Base-by-base conservation (phyloP, 1,140 invertebrate species). In the Cotesia chilonis region DNA sequence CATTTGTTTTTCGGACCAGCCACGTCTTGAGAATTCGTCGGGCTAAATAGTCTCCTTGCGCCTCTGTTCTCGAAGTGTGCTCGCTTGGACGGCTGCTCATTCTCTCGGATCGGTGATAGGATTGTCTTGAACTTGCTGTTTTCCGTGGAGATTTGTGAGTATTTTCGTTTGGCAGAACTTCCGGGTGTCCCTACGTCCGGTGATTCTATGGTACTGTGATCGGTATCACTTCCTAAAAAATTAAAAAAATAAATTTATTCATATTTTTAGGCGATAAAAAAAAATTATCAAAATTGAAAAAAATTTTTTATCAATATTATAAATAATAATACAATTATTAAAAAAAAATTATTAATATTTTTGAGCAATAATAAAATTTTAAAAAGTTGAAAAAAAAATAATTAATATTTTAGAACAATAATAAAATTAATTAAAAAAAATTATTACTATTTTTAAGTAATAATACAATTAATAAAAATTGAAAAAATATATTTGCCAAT, bases 101-200 rank as follows among this genome's bases (percentile, higher is more conserved):
- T 84, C 74, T 86, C 86, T n/a, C 81, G 69, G 70, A 87, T 85
- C 37, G 85, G 84, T 9, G 84, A 87, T 38, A 87, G 78, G 51
- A 84, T 73, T 3, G 75, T 73, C 74, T 80, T 85, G 20, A 79
- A 80, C 72, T 80, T 82, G 28, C 69, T 75, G 28, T 80, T 78
- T 12, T 61, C 71, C 17, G 66, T 64, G 3, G 65, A 78, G 78
- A 86, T 85, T 77, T 84, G 82, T 1, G 73, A 69, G 37, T 80
- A 79, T 57, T 47, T 81, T 66, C 84, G 80, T 72, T 87, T 87
- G 3, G 69, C 14, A 7, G 81, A 79, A 73, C 54, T 69, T 12
- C 38, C 63, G n/a, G 35, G 4, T 41, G 38, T 9, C 20, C 9
- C 17, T 28, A 51, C 1, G 28, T 60, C 17, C 0, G 51, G 59